A percentile compares a stretch with the other conserved stretches of the same genome.
Evolutionary conservation across 2,888 invertebrate species (phyloP).

Genomic region (Coleophora flavipennella): DNA sequence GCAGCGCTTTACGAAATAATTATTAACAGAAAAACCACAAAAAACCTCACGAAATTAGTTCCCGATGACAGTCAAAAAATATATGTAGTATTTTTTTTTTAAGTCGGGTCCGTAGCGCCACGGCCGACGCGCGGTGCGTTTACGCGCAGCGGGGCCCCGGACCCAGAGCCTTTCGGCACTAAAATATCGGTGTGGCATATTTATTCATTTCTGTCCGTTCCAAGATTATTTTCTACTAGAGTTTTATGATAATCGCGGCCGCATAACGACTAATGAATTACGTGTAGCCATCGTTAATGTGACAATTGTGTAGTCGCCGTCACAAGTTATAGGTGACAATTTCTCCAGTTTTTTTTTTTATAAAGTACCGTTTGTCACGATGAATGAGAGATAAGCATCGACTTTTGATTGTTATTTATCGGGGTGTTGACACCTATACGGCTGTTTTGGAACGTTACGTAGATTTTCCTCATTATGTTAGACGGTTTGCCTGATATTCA

Average conservation of each 20-base stretch:
- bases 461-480: background rate
- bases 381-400: slow-evolving; percentile 6
- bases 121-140: slow-evolving; percentile 51
- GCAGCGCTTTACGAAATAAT: slow-evolving; percentile 55
- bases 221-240: slow-evolving; percentile 65
- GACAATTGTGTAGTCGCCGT: slow-evolving; percentile 30
- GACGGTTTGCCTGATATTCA: slow-evolving; percentile 9
- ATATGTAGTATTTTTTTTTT: slow-evolving; percentile 56
- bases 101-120: slow-evolving; percentile 49
- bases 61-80: slow-evolving; percentile 72
- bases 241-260: slow-evolving; percentile 59
- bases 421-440: no score
- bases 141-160: slow-evolving; percentile 53
- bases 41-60: slow-evolving; percentile 67
- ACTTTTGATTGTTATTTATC: background rate
- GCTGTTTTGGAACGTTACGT: no score
- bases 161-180: slow-evolving; percentile 42
- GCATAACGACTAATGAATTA: slow-evolving; percentile 63
- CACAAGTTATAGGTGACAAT: slow-evolving; percentile 7
- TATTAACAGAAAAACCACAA: slow-evolving; percentile 61
- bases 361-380: slow-evolving; percentile 2
- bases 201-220: slow-evolving; percentile 45
- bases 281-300: slow-evolving; percentile 34
- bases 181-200: slow-evolving; percentile 65
- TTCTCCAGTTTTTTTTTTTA: slow-evolving; percentile 5